Percentiles rank a stretch among this genome's conserved stretches.
Conservation (phyloP, 2,113 vertebrate species). For the Oreotrochilus melanogaster region DNA sequence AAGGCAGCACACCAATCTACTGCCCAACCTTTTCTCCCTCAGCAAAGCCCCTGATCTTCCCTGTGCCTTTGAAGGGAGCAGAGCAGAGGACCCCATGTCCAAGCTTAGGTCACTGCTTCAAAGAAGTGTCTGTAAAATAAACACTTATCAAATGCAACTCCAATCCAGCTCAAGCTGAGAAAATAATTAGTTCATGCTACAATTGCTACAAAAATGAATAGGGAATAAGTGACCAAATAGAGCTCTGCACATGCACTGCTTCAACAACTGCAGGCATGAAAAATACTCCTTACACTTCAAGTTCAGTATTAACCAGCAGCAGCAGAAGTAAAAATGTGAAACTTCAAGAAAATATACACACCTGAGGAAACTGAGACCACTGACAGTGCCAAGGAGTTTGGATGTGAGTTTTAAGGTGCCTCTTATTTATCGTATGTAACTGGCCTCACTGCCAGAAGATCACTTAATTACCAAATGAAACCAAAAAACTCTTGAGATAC, state of each 20-base stretch:
- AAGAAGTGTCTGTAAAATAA: constrained; percentile 28
- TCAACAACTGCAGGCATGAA: background rate
- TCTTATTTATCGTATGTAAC: background rate
- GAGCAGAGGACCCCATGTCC: background rate
- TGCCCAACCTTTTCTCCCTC: background rate
- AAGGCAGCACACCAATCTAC: background rate
- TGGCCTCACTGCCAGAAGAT: background rate
- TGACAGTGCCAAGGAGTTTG: background rate
- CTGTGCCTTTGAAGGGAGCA: background rate
- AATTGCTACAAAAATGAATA: constrained; percentile 41
- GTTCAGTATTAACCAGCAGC: background rate
- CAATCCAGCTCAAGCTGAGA: constrained; percentile 41
- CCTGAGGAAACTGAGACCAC: background rate
- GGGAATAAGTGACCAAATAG: constrained; percentile 19
- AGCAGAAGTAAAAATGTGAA: background rate
- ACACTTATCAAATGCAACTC: constrained; percentile 18
- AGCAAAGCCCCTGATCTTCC: background rate
- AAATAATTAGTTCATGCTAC: constrained; percentile 65
- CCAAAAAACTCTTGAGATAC: background rate
- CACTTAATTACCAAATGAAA: background rate
- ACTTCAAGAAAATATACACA: background rate
- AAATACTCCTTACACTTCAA: background rate
- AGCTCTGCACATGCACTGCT: background rate
- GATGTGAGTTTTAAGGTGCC: background rate
- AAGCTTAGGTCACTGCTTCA: background rate